Evolutionary conservation across 2,113 vertebrate genomes (phyloP).

Genomic region (Podilymbus podiceps): DNA sequence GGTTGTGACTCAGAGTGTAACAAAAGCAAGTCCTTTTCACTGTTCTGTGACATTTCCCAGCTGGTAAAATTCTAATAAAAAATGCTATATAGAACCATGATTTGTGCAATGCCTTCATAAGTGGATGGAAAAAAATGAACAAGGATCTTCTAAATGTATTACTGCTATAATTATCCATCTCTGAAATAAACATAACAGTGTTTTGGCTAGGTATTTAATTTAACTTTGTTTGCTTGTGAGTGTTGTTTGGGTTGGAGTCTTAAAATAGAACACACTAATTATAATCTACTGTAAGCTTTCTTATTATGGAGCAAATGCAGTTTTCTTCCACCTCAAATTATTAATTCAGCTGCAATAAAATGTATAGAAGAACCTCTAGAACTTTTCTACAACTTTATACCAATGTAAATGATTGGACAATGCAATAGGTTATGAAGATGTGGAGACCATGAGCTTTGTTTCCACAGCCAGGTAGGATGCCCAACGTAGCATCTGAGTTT

Average conservation of each 20-base stretch:
- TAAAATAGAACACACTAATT: neutral
- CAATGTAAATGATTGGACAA: neutral
- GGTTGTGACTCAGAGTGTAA: neutral
- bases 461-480: neutral
- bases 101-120: neutral
- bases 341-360: neutral
- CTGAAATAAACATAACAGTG: neutral
- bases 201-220: constrained; percentile 23
- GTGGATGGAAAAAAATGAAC: neutral
- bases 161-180: neutral
- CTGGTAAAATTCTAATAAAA: neutral
- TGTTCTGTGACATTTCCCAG: neutral
- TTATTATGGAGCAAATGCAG: neutral
- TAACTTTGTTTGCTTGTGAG: neutral
- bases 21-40: neutral
- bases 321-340: neutral
- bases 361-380: neutral
- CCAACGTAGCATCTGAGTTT: neutral
- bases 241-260: neutral
- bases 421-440: neutral
- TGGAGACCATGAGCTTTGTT: neutral
- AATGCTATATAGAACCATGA: neutral
- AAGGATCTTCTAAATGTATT: neutral
- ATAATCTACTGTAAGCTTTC: neutral
- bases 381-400: neutral